Evolutionary conservation across 2,797 vertebrate species (phyloP).

Genomic region (Perodicticus potto): DNA sequence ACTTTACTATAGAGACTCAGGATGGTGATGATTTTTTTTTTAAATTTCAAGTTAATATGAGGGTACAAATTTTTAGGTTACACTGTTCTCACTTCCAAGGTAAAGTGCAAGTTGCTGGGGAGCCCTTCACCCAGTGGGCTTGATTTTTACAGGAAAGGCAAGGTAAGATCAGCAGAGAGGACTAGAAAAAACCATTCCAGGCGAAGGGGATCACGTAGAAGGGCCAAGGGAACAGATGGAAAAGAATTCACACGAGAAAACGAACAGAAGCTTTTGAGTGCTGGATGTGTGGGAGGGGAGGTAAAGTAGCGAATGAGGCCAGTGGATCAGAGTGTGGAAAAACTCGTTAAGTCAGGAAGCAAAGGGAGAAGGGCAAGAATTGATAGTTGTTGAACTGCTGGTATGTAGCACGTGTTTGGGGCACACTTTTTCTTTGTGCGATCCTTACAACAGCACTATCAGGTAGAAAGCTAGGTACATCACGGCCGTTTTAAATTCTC

Average conservation of each 20-base stretch:
- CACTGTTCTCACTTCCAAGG: too few species aligned
- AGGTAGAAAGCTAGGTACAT: background rate
- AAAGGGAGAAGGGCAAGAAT: background rate
- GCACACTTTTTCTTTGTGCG: background rate
- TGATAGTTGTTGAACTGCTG: background rate
- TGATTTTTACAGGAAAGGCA: background rate
- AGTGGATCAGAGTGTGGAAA: background rate
- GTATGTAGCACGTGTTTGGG: background rate
- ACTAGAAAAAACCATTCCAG: background rate
- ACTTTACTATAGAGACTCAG: background rate
- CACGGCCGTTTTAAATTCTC: background rate
- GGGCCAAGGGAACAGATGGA: background rate
- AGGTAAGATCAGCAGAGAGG: background rate
- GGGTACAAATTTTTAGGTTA: too few species aligned
- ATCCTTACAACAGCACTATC: background rate
- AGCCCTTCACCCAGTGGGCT: too few species aligned
- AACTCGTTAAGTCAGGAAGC: background rate
- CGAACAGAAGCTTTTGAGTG: background rate
- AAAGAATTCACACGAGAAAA: constrained; percentile 8
- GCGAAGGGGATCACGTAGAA: background rate
- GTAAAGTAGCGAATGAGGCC: background rate
- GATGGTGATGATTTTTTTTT: constrained; percentile 16
- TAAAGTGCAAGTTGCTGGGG: too few species aligned
- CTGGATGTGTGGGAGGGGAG: background rate
- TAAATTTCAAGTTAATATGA: too few species aligned